Evolutionary conservation across 2,113 vertebrate species (phyloP).

Genomic region (Pungitius pungitius): DNA sequence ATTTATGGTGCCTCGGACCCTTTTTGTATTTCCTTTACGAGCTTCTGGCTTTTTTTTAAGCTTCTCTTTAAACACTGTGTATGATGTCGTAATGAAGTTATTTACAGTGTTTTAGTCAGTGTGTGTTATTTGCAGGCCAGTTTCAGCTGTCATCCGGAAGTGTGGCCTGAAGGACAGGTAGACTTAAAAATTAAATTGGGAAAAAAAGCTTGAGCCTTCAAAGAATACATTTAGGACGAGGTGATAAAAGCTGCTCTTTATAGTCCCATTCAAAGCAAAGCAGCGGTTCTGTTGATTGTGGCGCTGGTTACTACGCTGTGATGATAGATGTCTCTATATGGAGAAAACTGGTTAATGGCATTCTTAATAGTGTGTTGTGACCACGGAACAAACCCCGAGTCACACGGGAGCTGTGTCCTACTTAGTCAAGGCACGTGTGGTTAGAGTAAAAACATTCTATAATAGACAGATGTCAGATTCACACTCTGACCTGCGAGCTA

Average conservation of each 20-base stretch:
- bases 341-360: constrained; percentile 22
- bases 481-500: constrained; percentile 6
- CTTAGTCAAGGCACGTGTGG: background rate
- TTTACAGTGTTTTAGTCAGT: background rate
- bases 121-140: background rate
- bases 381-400: background rate
- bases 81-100: background rate
- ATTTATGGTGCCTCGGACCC: background rate
- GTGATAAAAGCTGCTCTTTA: constrained; percentile 34
- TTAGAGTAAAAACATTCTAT: background rate
- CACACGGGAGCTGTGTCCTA: background rate
- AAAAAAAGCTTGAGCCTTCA: background rate
- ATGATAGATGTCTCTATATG: background rate
- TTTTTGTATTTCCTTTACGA: background rate
- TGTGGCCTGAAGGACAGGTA: background rate
- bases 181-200: background rate
- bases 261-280: constrained; percentile 10
- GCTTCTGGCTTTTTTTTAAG: background rate
- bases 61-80: background rate
- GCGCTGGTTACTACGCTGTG: constrained; percentile 22
- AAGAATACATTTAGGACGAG: background rate
- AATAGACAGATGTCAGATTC: too few relatives aligned
- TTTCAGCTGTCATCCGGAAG: background rate
- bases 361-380: constrained; percentile 2
- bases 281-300: background rate